Base-by-base conservation (phyloP, 2,888 invertebrate species). In the Bembecia ichneumoniformis region DNA sequence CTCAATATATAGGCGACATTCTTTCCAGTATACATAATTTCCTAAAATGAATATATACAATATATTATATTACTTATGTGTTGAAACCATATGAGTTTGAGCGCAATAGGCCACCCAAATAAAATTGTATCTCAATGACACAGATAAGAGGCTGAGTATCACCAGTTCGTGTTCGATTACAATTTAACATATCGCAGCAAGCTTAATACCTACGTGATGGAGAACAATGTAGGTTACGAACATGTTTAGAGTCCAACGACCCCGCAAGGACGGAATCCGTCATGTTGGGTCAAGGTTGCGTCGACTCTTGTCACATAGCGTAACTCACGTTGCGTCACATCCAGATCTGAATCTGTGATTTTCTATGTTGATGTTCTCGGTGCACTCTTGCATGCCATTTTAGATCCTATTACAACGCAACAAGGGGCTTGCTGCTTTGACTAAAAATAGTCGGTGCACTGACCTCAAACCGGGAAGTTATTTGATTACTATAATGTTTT, bases 251-350 rank as follows among this genome's bases (percentile, higher is more conserved):
- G 74, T 72, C 76, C 79, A 68, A 61, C 70, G 82, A 82, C 81
- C 83, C 69, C 75, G 66, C 86, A 87, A 87, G 86, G 86, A 82
- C 84, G 82, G 74, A 74, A 83, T 82, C 74, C 77, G 82, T 87
- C 84, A 86, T 79, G 66, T 62, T 55, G 66, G 81, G 82, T 80
- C 84, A 86, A 84, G 86, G 86, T 76, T 78, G 78, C 77, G 66
- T 67, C 71, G 69, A 64, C 60, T 70, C 70, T 73, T 74, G 80
- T 74, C 79, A 76, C 72, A 75, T 74, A 66, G 74, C 76, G 76
- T 28, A 28, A 28, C 9, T 74, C 79, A 76, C 72, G 74, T 74
- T 66, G 74, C 76, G 76, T 69, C 68, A 67, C 65, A 66, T 4
- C n/a, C 69, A 74, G 77, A 79, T 82, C 82, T 82, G 81, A 81